Evolutionary conservation across 2,888 invertebrate genomes (phyloP).

Genomic region (Drosophila birchii): DNA sequence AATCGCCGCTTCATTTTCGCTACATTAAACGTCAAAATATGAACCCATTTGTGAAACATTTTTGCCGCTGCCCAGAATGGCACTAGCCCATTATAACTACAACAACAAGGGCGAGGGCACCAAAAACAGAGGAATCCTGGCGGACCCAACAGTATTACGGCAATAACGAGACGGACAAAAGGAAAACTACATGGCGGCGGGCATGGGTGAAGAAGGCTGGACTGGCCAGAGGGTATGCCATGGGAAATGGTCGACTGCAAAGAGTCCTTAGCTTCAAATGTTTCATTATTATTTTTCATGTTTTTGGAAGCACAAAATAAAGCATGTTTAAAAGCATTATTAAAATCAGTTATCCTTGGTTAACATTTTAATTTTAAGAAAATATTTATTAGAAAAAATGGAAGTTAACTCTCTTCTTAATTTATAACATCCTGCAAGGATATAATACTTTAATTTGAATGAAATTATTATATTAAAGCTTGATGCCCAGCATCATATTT

Average conservation of each 20-base stretch:
- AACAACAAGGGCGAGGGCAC: constrained; percentile 46
- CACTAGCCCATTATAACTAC: constrained; percentile 56
- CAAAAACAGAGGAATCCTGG: constrained; percentile 49
- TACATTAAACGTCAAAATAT: constrained; percentile 84
- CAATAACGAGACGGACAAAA: constrained; percentile 66
- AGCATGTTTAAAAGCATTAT: not conserved
- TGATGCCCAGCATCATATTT: no score
- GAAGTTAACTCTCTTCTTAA: no score
- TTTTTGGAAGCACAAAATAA: not conserved
- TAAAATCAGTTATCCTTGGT: no score
- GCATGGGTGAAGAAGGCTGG: constrained; percentile 7
- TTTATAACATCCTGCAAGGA: no score
- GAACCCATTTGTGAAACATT: constrained; percentile 83
- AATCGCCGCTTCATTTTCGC: constrained; percentile 83
- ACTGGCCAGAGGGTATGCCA: constrained; percentile 3
- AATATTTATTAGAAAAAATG: no score
- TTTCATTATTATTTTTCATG: no score
- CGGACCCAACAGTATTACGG: constrained; percentile 70
- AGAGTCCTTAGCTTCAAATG: constrained; percentile 4
- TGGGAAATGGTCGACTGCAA: constrained; percentile 9
- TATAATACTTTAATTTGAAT: no score
- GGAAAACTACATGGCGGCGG: constrained; percentile 48
- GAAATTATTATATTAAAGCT: no score
- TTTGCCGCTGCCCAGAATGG: constrained; percentile 54
- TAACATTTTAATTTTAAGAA: no score